Percentiles rank a stretch among this genome's conserved stretches.
Evolutionary conservation across 2,797 vertebrate genomes (phyloP).

Genomic region (Crenuchus spilurus): DNA sequence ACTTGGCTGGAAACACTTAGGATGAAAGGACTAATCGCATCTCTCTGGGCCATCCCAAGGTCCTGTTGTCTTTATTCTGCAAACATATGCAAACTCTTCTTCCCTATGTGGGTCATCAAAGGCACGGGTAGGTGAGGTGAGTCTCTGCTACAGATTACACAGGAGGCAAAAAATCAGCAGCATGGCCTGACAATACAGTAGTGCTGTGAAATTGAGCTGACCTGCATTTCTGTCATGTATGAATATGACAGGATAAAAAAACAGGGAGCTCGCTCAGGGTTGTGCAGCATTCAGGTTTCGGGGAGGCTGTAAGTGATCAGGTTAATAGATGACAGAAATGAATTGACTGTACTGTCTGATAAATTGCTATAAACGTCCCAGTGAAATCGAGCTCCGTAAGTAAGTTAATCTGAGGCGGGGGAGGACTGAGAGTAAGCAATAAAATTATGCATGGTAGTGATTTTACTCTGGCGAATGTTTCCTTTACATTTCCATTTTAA

Average conservation of each 20-base stretch:
- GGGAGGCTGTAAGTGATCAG: constrained; percentile 42
- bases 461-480: constrained; percentile 66
- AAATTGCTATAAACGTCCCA: constrained; percentile 68
- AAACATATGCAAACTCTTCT: constrained; percentile 48
- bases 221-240: constrained; percentile 31
- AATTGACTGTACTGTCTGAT: constrained; percentile 62
- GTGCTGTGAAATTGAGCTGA: constrained; percentile 44
- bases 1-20: constrained; percentile 46
- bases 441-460: constrained; percentile 68
- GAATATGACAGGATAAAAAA: constrained; percentile 20
- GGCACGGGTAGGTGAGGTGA: constrained; percentile 28
- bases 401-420: constrained; percentile 65
- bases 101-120: constrained; percentile 46
- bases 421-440: constrained; percentile 60
- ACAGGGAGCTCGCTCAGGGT: constrained; percentile 8
- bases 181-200: constrained; percentile 19
- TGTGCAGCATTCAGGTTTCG: background rate
- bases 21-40: constrained; percentile 55
- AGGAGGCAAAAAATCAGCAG: constrained; percentile 28
- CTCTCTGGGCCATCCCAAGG: constrained; percentile 49
- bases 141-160: constrained; percentile 21
- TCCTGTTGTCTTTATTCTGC: constrained; percentile 49
- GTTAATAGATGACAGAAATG: constrained; percentile 56
- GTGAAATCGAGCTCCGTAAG: constrained; percentile 54
- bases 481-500: constrained; percentile 78